These are phyloP conservation scores for Anoplopoma fimbria DNA, from an alignment of 2,113 vertebrate genomes.

Conservation along the genomic window DNA sequence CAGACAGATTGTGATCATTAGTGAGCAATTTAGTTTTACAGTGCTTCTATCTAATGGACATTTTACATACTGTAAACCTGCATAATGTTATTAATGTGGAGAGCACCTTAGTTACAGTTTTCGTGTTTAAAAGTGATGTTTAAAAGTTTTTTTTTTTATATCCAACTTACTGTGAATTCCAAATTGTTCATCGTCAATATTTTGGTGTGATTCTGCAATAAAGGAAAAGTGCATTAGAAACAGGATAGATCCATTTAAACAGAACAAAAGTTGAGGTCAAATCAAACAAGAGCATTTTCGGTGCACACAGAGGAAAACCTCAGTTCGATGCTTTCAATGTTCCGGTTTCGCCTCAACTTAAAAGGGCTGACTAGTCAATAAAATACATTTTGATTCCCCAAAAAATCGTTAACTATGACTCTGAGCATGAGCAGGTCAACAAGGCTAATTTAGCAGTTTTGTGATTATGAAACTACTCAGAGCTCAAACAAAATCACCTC, in stretches of 20 bases:
- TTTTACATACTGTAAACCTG: neutral
- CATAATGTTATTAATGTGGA: neutral
- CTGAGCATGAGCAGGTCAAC: neutral
- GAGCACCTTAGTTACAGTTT: neutral
- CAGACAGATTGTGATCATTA: too few species aligned
- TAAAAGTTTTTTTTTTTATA: neutral
- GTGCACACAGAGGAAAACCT: neutral
- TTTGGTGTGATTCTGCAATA: slow-evolving; percentile 85
- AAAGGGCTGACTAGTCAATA: neutral
- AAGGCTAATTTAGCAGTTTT: slow-evolving; percentile 14
- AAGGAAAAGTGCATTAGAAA: slow-evolving; percentile 62
- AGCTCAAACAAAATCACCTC: neutral
- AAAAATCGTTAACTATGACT: neutral
- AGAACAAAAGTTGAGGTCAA: slow-evolving; percentile 1
- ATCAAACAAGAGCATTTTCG: slow-evolving; percentile 45
- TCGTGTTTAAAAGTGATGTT: neutral
- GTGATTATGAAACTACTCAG: neutral
- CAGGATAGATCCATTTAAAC: neutral
- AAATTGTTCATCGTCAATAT: slow-evolving; percentile 91
- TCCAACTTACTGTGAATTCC: slow-evolving; percentile 93
- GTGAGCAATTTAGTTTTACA: neutral
- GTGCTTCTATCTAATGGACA: neutral
- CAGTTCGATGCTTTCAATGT: neutral
- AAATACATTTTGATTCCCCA: neutral
- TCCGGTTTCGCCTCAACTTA: slow-evolving; percentile 34